Evolutionary conservation across 2,888 invertebrate species (phyloP).

Genomic region (Fragum sueziense): DNA sequence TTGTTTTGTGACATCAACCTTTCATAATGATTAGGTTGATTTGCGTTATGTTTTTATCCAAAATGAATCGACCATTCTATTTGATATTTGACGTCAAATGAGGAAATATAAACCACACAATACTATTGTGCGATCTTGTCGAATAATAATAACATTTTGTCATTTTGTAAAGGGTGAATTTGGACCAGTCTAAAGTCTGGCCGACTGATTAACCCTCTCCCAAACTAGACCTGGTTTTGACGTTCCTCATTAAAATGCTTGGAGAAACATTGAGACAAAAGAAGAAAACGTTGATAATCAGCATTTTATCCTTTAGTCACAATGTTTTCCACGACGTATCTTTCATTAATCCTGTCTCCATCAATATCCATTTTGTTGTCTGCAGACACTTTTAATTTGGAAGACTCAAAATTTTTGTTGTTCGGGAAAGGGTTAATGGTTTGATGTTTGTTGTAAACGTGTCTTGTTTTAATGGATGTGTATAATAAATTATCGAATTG

Average conservation of each 20-base stretch:
- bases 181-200: too few species aligned
- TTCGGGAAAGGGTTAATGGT: neutral
- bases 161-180: too few species aligned
- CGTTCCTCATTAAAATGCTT: neutral
- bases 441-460: constrained; percentile 10
- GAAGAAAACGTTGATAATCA: neutral
- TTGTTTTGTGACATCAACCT: too few species aligned
- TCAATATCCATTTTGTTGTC: neutral
- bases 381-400: neutral
- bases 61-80: too few species aligned
- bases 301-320: neutral
- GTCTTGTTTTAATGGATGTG: constrained; percentile 21
- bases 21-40: too few species aligned
- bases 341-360: too few species aligned
- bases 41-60: too few species aligned
- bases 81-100: too few species aligned
- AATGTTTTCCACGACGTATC: neutral
- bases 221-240: neutral
- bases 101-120: too few species aligned
- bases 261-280: neutral
- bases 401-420: neutral
- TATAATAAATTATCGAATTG: constrained; percentile 24
- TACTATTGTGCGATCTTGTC: too few species aligned
- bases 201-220: neutral
- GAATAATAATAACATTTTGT: too few species aligned